Percentiles rank a stretch among this genome's conserved stretches.
Conservation (phyloP, 2,797 vertebrate species). For the Lepilemur ruficaudatus region DNA sequence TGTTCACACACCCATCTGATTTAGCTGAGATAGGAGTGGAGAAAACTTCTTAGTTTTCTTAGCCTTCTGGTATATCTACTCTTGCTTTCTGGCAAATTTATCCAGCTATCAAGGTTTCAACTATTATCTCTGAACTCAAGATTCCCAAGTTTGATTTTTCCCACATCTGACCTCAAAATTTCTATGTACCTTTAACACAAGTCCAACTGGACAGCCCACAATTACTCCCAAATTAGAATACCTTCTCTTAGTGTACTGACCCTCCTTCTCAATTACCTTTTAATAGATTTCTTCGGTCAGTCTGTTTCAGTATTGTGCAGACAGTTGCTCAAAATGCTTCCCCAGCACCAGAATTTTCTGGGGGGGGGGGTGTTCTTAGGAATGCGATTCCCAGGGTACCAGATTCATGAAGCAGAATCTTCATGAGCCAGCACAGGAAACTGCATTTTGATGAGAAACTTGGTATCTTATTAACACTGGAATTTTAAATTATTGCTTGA, state of each 20-base stretch:
- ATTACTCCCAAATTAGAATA: background rate
- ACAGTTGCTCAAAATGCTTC: background rate
- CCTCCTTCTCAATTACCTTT: background rate
- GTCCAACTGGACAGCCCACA: background rate
- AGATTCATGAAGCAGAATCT: background rate
- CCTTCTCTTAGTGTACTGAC: background rate
- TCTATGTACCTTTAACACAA: background rate
- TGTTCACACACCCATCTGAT: background rate
- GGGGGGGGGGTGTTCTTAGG: background rate
- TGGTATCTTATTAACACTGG: background rate
- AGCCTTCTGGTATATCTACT: background rate
- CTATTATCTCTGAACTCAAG: background rate
- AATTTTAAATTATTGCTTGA: background rate
- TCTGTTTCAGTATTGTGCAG: background rate
- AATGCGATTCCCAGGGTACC: background rate
- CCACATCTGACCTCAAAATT: background rate
- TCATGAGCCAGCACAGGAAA: background rate
- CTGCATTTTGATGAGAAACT: background rate
- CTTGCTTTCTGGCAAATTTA: background rate
- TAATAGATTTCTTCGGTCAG: background rate
- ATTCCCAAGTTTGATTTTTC: background rate
- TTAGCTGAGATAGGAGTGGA: background rate
- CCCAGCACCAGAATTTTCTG: background rate
- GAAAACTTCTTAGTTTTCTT: background rate
- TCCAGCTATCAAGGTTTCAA: background rate